Percentiles rank a stretch among this genome's conserved stretches.
Evolutionary conservation across 37 sponge, comb jelly and placozoan genomes (phyloP).

Genomic region (Chondrilla cf. caribensis): DNA sequence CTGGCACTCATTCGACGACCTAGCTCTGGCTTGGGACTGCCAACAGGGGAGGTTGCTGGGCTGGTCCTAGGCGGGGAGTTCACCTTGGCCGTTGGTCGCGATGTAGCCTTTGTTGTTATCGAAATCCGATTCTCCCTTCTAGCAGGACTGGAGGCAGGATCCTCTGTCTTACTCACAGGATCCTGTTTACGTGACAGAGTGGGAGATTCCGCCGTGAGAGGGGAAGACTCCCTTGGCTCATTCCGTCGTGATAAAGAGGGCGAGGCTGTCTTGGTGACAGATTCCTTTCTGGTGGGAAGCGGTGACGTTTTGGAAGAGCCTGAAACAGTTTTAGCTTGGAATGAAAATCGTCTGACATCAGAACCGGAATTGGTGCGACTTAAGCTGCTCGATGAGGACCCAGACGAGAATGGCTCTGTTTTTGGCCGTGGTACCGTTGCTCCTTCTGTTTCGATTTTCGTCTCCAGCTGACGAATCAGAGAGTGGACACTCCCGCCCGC

Average conservation of each 20-base stretch:
- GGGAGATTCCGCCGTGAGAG: too few relatives aligned
- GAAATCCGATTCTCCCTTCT: not conserved
- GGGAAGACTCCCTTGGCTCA: too few relatives aligned
- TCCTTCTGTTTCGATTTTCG: not conserved
- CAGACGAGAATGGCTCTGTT: not conserved
- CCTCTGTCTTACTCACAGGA: too few relatives aligned
- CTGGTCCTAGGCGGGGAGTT: not conserved
- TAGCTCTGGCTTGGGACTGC: not conserved
- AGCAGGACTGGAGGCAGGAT: not conserved
- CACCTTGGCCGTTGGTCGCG: not conserved
- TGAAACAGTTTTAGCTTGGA: too few relatives aligned
- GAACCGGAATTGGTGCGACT: too few relatives aligned
- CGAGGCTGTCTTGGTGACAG: too few relatives aligned
- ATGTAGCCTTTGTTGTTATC: not conserved
- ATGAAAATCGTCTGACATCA: too few relatives aligned
- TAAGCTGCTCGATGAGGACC: too few relatives aligned
- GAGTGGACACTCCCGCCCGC: not conserved
- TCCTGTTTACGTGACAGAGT: too few relatives aligned
- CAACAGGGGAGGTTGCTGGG: not conserved
- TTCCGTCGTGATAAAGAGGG: too few relatives aligned
- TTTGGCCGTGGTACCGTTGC: not conserved
- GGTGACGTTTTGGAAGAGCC: too few relatives aligned
- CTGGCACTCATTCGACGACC: conserved; percentile 3
- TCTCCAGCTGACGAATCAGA: conserved; percentile 13
- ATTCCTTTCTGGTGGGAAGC: too few relatives aligned